Base-by-base conservation (phyloP, 2,888 invertebrate genomes). In the Lamproptera curius region DNA sequence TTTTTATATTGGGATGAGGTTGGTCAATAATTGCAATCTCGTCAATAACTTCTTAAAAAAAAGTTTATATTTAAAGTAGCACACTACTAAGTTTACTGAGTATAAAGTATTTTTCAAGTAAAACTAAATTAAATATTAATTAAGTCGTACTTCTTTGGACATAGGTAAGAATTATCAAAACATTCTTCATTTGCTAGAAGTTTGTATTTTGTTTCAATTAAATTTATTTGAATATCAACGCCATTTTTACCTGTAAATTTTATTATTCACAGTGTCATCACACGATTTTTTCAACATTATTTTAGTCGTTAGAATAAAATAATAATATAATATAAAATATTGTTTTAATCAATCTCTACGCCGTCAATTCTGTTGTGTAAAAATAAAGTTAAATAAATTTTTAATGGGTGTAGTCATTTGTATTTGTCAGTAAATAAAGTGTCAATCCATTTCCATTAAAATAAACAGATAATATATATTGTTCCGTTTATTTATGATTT, bases 361-460 rank as follows among this genome's bases (percentile, higher is more conserved):
- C 83, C 78, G 86, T 86, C 86, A 87, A 87, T 86, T 87, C 76
- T 77, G 78, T 76, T 76, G 74, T 85, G 79, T 85, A 85, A 78
- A 65, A 76, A 80, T 77, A 34, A 16, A 33, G 9, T 76, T 76
- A 76, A 66, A 73, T 16, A 49, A 48, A 20, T 14, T 41, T 31
- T 31, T 16, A 70, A 67, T 67, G 63, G 68, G 69, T 74, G 70
- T 77, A 78, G 72, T 60, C 53, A 62, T 64, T 58, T 63, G 54
- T 70, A 56, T 66, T 62, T 67, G 57, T 69, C 65, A 63, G 60
- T 65, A 59, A 58, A 63, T 55, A 61, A 49, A 20, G 20, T 20
- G 6, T 20, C n/a, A n/a, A n/a, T n/a, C n/a, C n/a, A n/a, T n/a
- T n/a, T n/a, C n/a, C n/a, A n/a, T n/a, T n/a, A n/a, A n/a, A n/a